A percentile compares a stretch with the other conserved stretches of the same genome.
Conservation (phyloP, 2,113 vertebrate genomes). For the Gadus macrocephalus region DNA sequence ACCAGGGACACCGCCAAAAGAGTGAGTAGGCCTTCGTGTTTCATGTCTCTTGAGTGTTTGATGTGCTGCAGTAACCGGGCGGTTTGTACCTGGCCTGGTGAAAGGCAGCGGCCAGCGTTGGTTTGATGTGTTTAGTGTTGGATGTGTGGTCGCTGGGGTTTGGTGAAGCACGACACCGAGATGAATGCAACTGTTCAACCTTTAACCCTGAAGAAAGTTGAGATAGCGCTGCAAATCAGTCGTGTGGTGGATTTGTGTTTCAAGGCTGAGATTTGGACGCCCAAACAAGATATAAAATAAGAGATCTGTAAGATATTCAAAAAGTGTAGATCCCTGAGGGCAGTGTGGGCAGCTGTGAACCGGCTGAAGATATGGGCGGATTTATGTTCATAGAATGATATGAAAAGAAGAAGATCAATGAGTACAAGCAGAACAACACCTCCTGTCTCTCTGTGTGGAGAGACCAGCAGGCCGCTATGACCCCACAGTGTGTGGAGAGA, state of each 20-base stretch:
- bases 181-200: background rate
- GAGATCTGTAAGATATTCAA: too few species aligned
- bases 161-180: background rate
- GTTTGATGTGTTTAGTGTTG: too few species aligned
- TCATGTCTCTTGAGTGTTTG: background rate
- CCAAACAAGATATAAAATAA: too few species aligned
- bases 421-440: background rate
- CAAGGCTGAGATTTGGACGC: background rate
- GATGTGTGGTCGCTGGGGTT: too few species aligned
- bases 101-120: too few species aligned
- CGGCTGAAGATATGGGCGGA: too few species aligned
- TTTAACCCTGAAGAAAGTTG: background rate
- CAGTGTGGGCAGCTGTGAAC: too few species aligned
- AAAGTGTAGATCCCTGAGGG: background rate
- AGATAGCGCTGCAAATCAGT: background rate
- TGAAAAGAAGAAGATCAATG: background rate
- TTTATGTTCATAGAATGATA: background rate
- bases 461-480: too few species aligned
- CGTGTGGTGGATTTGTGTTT: background rate
- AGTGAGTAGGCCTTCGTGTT: slow-evolving; percentile 63
- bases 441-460: too few species aligned
- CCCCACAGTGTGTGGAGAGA: too few species aligned
- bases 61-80: too few species aligned
- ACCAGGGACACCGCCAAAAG: slow-evolving; percentile 72
- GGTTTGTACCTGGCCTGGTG: too few species aligned